A percentile compares a stretch with the other conserved stretches of the same genome.
Evolutionary conservation across 2,888 invertebrate species (phyloP).

Genomic region (Sesia apiformis): DNA sequence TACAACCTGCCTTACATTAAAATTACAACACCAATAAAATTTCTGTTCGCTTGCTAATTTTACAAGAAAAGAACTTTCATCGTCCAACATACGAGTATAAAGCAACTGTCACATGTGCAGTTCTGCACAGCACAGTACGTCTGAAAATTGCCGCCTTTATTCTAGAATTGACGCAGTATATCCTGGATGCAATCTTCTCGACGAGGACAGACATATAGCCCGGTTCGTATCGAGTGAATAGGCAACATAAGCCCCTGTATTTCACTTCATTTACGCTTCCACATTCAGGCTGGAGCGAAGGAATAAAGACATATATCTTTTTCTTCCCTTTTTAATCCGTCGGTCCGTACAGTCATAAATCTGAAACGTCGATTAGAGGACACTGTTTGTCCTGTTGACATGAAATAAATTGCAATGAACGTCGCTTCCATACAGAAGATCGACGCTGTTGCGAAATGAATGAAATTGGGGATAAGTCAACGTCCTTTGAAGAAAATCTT

Average conservation of each 20-base stretch:
- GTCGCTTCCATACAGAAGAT: slow-evolving; percentile 10
- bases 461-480: background rate
- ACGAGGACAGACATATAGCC: slow-evolving; percentile 14
- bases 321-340: slow-evolving; percentile 36
- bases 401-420: slow-evolving; percentile 47
- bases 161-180: background rate
- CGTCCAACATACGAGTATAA: no score
- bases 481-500: background rate
- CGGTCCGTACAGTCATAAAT: slow-evolving; percentile 34
- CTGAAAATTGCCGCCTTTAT: background rate
- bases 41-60: no score
- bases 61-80: no score
- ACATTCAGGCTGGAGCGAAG: slow-evolving; percentile 13
- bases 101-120: no score
- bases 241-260: slow-evolving; percentile 17
- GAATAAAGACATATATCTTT: slow-evolving; percentile 31
- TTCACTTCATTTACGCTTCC: slow-evolving; percentile 24
- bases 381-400: slow-evolving; percentile 30
- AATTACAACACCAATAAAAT: no score
- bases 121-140: background rate
- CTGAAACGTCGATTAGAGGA: slow-evolving; percentile 39
- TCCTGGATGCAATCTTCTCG: slow-evolving; percentile 10
- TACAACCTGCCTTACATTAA: no score
- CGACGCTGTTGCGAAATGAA: slow-evolving; percentile 1
- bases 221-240: slow-evolving; percentile 12